These are phyloP conservation scores for Mythimna loreyi DNA, from an alignment of 2,888 invertebrate species.

Conservation along the genomic window DNA sequence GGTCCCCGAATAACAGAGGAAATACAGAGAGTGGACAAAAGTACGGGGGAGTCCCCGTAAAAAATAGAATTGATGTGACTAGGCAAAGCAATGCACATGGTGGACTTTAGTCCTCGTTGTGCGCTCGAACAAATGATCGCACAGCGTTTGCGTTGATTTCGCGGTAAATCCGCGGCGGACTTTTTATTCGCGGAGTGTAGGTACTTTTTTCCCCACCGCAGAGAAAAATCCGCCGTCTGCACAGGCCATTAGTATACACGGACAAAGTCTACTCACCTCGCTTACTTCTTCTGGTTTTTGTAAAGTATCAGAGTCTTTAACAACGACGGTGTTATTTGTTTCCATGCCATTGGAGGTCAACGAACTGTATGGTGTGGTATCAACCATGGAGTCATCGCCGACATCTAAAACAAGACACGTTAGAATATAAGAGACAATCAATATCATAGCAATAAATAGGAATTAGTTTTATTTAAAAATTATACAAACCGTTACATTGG, in stretches of 20 bases:
- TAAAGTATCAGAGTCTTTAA: conserved; percentile 60
- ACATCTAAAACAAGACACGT: conserved; percentile 57
- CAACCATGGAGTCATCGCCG: conserved; percentile 69
- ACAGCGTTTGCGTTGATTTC: too few relatives aligned
- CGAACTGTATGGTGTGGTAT: conserved; percentile 77
- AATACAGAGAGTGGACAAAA: too few relatives aligned
- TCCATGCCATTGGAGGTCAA: conserved; percentile 82
- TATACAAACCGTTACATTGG: conserved; percentile 72
- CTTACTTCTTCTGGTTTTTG: conserved; percentile 72
- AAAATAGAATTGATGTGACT: too few relatives aligned
- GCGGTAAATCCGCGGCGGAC: too few relatives aligned
- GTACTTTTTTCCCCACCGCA: too few relatives aligned
- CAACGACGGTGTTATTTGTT: conserved; percentile 66
- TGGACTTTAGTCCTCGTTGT: too few relatives aligned
- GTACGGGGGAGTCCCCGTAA: too few relatives aligned
- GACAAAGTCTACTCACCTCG: conserved; percentile 72
- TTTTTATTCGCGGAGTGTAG: too few relatives aligned
- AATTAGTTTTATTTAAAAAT: background rate
- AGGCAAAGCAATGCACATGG: too few relatives aligned
- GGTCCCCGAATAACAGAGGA: too few relatives aligned
- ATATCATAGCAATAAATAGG: background rate
- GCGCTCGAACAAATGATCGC: too few relatives aligned
- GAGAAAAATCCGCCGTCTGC: too few relatives aligned
- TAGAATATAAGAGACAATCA: background rate
- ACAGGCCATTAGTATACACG: background rate